Conservation (phyloP, 1,140 invertebrate species). For the Lucilia sericata region DNA sequence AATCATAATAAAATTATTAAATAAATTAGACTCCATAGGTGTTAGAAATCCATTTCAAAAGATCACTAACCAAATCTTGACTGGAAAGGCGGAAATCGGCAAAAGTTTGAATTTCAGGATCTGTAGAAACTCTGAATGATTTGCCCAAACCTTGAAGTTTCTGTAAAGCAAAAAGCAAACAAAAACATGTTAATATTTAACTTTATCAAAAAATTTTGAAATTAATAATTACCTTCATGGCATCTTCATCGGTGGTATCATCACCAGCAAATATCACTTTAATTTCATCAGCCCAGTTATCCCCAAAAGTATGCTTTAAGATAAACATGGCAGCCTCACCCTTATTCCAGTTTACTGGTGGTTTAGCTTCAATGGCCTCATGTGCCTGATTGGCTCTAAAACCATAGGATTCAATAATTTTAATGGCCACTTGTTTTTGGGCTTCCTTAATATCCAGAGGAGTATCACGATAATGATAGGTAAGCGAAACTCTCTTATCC, state of each 20-base stretch:
- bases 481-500: constrained; percentile 88
- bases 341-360: constrained; percentile 92
- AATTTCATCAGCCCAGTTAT: constrained; percentile 87
- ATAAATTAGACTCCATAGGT: constrained; percentile 49
- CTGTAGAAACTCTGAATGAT: constrained; percentile 86
- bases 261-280: constrained; percentile 90
- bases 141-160: constrained; percentile 87
- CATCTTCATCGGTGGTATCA: constrained; percentile 91
- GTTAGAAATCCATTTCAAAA: constrained; percentile 81
- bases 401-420: constrained; percentile 79
- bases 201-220: background rate
- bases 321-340: constrained; percentile 88
- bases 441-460: constrained; percentile 74
- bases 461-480: constrained; percentile 88
- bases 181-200: background rate
- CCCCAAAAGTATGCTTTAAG: constrained; percentile 86
- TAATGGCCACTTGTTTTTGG: constrained; percentile 75
- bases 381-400: constrained; percentile 83
- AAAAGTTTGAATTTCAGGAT: constrained; percentile 82
- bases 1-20: constrained; percentile 13
- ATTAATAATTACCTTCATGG: constrained; percentile 79
- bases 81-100: constrained; percentile 85
- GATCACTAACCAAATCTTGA: constrained; percentile 86
- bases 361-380: constrained; percentile 88
- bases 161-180: constrained; percentile 66